Evolutionary conservation across 2,888 invertebrate species (phyloP).

Genomic region (Argyra leucocephala): DNA sequence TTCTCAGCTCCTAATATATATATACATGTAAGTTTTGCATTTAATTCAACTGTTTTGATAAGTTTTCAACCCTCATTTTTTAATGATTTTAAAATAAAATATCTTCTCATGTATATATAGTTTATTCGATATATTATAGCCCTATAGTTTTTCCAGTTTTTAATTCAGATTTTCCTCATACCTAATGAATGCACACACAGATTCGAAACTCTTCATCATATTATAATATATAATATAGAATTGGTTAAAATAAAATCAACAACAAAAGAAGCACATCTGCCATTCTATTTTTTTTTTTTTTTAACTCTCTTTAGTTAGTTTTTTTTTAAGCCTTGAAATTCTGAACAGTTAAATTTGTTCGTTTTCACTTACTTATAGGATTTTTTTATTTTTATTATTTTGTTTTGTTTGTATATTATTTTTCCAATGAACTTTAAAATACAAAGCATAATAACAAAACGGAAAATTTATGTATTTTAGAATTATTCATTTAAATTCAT

Average conservation of each 20-base stretch:
- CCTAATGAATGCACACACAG: neutral
- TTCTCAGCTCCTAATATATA: neutral
- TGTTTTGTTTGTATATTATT: too few species aligned
- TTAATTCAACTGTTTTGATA: neutral
- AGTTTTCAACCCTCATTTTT: neutral
- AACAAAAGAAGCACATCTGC: conserved; percentile 6
- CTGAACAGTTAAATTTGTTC: too few species aligned
- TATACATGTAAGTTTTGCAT: too few species aligned
- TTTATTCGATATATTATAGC: neutral
- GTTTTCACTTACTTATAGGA: too few species aligned
- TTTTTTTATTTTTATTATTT: too few species aligned
- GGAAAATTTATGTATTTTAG: too few species aligned
- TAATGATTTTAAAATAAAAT: neutral
- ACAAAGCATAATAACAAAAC: too few species aligned
- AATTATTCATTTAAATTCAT: too few species aligned
- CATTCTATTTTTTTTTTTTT: neutral
- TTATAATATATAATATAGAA: too few species aligned
- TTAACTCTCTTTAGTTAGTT: neutral
- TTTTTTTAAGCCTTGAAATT: too few species aligned
- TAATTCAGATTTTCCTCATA: neutral
- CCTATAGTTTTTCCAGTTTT: neutral
- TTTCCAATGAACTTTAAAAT: too few species aligned
- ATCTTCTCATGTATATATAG: neutral
- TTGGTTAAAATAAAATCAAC: neutral
- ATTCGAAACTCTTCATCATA: neutral